Base-by-base conservation (phyloP, 2,113 vertebrate species). In the Suncus etruscus region DNA sequence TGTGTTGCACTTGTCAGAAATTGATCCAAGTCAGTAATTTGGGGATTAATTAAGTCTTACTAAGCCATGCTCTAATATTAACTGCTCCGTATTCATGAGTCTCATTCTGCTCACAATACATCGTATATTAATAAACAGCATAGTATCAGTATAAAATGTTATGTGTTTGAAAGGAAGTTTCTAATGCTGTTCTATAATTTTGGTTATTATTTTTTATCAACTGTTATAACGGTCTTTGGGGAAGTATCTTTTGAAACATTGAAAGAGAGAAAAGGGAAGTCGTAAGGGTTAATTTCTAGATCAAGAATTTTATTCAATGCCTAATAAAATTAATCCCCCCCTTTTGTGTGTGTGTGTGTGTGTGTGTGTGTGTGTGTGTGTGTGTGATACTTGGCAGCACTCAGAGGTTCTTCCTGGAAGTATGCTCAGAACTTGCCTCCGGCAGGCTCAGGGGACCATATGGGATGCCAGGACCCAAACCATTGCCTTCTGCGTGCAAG, bases 191-290 rank as follows among this genome's bases (percentile, higher is more conserved):
- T 51, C 58, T 15, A 1, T 89, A 70, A 72, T 54, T 88, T 85
- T 54, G 8, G 16, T 87, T 54, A 54, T 73, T 83, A 58, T 32
- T 86, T 66, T 39, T 74, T 89, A 20, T 47, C 80, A 14, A 88
- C 68, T 76, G 39, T 39, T 29, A 51, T 45, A 72, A 29, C 66
- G n/a, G 20, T 45, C 69, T 90, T 83, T 31, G 31, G 58, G 8
- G 2, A 90, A 89, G 69, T 88, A 81, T 12, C 16, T 91, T 95
- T 69, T 76, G 32, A 20, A 80, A 93, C 65, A 77, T 20, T 88
- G 75, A 92, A 47, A 76, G 1, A 31, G 31, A 31, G 31, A 75
- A 87, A 70, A 50, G 11, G 5, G 25, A 65, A 86, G 24, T 32
- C 79, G 47, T 81, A 82, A 88, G 27, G 47, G 24, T 39, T 39